A percentile compares a stretch with the other conserved stretches of the same genome.
Evolutionary conservation across 2,797 vertebrate species (phyloP).

Genomic region (Eremophila alpestris): DNA sequence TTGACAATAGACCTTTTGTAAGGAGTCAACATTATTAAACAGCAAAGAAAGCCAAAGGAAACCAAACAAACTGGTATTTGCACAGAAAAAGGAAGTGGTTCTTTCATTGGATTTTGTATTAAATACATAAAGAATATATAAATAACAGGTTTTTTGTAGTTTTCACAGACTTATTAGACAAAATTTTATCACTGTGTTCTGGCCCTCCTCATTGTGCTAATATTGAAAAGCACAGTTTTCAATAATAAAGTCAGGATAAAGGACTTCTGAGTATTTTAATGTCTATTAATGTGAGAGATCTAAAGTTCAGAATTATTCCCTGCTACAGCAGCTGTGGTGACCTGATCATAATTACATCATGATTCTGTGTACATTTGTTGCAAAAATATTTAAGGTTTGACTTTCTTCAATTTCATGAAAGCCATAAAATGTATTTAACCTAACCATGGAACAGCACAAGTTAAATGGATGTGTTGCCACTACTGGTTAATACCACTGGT

Average conservation of each 20-base stretch:
- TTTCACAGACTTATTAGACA: neutral
- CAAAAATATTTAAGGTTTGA: neutral
- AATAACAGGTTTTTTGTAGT: neutral
- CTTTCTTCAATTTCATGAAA: neutral
- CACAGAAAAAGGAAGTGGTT: neutral
- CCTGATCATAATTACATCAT: neutral
- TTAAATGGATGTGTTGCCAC: neutral
- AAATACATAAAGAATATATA: neutral
- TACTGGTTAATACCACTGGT: neutral
- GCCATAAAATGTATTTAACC: neutral
- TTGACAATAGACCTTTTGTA: neutral
- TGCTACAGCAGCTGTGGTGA: neutral
- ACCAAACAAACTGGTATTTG: neutral
- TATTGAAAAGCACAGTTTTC: neutral
- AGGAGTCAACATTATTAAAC: neutral
- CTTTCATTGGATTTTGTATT: neutral
- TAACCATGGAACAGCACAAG: rapidly evolving
- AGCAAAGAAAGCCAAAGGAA: neutral
- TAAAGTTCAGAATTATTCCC: neutral
- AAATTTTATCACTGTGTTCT: neutral
- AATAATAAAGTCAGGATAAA: neutral
- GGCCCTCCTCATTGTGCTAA: neutral
- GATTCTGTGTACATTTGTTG: neutral
- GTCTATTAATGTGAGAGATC: neutral
- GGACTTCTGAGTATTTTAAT: neutral